Evolutionary conservation across 92 coral and sea anemone genomes (phyloP), one percentile per base, ranked within the genome.

Genomic region (Heteractis magnifica): DNA sequence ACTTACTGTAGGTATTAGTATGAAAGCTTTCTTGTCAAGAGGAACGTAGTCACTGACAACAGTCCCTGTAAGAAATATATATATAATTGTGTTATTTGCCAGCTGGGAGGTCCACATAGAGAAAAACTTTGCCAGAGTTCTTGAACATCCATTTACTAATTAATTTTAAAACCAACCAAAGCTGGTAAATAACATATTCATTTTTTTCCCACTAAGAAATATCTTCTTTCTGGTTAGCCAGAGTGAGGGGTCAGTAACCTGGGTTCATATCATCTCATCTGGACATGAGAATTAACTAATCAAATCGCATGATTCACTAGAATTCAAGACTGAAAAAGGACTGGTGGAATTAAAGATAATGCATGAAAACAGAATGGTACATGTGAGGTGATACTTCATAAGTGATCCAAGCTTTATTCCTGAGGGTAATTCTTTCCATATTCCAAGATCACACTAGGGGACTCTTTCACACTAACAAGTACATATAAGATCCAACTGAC

Each of bases 31-130:
- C 75, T 90, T 91, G 34, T 87, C 81, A 23, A 93, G 80, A 20
- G 98, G 98, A 26, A 93, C 89, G 72, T 93, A 93, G 70, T 85
- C 81, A 82, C 98, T 93, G 86, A 93, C 90, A 78, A 93, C 89
- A 52, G 87, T 86, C 18, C 95, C 98, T 93, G 53, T 0, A 83
- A 26, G 85, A 4, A 14, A 52, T 71, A 78, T 26, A n/a, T 51
- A 56, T 19, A 15, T 1, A 10, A 23, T 16, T 18, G 3, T 15
- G 41, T 49, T 74, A 15, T 34, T 10, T 6, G 4, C 48, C 18
- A 34, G 44, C 44, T 34, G 44, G 44, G 44, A 34, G 44, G 44
- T 34, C 44, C 3, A 34, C 44, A 34, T 34, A 34, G 44, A 34
- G 44, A 34, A 34, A 34, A 34, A 34, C 44, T 34, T 34, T 34